Percentiles rank a stretch among this genome's conserved stretches.
phyloP scores from a whole-genome alignment of 2,888 invertebrate species.

The Pharmacophagus antenor region DNA sequence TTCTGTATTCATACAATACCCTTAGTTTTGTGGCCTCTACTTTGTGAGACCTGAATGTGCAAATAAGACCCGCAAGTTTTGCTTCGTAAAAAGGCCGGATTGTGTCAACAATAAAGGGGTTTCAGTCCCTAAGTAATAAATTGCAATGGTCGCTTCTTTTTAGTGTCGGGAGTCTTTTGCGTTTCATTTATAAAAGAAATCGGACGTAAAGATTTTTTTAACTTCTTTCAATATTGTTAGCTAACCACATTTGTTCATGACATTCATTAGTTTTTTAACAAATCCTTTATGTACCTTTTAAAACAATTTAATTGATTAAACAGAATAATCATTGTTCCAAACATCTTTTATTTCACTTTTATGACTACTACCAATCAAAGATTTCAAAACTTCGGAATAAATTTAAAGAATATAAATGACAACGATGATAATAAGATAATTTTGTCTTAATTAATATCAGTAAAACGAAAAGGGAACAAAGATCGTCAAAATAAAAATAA shows the following conservation, averaged over 20 bases:
- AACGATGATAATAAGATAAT: too few species aligned
- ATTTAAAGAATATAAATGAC: too few species aligned
- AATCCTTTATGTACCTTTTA: background rate
- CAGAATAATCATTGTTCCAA: too few species aligned
- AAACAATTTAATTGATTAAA: background rate
- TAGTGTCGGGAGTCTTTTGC: conserved; percentile 9
- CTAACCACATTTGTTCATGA: background rate
- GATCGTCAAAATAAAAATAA: background rate
- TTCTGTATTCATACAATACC: conserved; percentile 44
- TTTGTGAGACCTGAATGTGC: conserved; percentile 30
- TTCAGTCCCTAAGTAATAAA: conserved; percentile 25
- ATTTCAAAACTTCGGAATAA: too few species aligned
- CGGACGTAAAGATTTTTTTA: background rate
- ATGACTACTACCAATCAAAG: too few species aligned
- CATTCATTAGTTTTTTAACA: background rate
- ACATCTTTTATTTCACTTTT: too few species aligned
- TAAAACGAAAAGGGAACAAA: too few species aligned
- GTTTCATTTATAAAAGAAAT: conserved; percentile 12
- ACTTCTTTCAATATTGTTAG: background rate
- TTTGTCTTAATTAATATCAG: too few species aligned
- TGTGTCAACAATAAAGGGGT: conserved; percentile 30
- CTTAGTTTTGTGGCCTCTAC: conserved; percentile 26
- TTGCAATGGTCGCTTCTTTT: conserved; percentile 22
- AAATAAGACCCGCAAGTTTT: conserved; percentile 29
- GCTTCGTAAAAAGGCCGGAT: conserved; percentile 22